Evolutionary conservation across 2,113 vertebrate genomes (phyloP).

Genomic region (Lamprotornis superbus): DNA sequence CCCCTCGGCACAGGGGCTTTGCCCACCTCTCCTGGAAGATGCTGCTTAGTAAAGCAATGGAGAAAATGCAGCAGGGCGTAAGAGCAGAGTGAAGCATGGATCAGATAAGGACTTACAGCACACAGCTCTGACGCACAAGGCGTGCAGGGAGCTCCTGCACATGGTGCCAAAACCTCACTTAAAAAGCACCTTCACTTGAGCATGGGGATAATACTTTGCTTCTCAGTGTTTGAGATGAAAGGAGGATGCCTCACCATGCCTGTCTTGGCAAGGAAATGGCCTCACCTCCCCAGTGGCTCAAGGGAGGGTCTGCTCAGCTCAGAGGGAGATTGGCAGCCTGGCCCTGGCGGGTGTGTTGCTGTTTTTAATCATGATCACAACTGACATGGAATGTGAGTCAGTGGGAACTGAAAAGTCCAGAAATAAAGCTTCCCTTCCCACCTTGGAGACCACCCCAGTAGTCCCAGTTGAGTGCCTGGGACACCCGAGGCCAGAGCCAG

Average conservation of each 20-base stretch:
- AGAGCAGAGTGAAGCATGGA: not conserved
- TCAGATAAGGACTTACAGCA: not conserved
- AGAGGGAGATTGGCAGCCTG: not conserved
- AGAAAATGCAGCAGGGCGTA: not conserved
- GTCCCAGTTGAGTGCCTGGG: not conserved
- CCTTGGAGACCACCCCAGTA: not conserved
- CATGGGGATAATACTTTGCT: not conserved
- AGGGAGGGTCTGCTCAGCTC: not conserved
- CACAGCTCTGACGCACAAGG: fast-evolving
- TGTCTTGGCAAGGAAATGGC: not conserved
- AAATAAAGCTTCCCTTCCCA: not conserved
- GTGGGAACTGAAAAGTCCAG: not conserved
- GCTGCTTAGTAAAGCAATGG: not conserved
- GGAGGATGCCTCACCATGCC: not conserved
- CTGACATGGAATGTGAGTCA: fast-evolving
- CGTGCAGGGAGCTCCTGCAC: not conserved
- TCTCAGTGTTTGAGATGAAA: not conserved
- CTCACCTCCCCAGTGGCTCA: fast-evolving
- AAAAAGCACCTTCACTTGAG: not conserved
- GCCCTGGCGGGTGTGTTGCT: not conserved
- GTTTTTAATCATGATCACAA: not conserved
- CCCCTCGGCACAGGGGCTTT: not conserved
- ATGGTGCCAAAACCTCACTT: not conserved
- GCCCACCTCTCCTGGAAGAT: not conserved
- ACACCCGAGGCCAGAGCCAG: fast-evolving